Evolutionary conservation across 1,140 invertebrate genomes (phyloP).

Genomic region (Nephila pilipes): DNA sequence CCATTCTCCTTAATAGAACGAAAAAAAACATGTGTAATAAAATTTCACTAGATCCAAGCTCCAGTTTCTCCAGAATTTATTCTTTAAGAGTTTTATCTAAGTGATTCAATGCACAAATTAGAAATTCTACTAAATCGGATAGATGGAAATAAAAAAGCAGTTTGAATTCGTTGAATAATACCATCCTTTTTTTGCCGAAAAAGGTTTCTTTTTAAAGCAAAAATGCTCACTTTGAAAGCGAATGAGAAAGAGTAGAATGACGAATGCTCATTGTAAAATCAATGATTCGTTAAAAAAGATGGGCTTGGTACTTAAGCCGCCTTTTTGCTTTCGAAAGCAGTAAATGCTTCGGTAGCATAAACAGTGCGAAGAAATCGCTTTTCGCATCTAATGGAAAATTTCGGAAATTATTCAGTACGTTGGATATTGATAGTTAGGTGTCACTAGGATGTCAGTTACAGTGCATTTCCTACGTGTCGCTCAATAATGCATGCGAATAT

Average conservation of each 20-base stretch:
- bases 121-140: not conserved
- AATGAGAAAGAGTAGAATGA: not conserved
- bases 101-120: not conserved
- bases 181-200: not conserved
- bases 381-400: conserved; percentile 59
- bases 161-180: not conserved
- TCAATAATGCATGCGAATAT: conserved; percentile 6
- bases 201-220: conserved; percentile 8
- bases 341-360: not conserved
- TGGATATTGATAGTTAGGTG: conserved; percentile 32
- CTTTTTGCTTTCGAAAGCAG: not conserved
- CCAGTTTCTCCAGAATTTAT: not conserved
- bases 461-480: not conserved
- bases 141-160: not conserved
- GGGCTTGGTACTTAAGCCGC: not conserved
- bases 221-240: not conserved
- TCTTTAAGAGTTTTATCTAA: not conserved
- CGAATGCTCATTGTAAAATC: conserved; percentile 69
- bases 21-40: too few relatives aligned
- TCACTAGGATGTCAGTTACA: not conserved
- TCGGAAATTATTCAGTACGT: conserved; percentile 42
- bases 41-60: too few relatives aligned
- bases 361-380: conserved; percentile 33
- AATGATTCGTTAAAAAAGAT: conserved; percentile 42
- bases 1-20: too few relatives aligned